These are phyloP conservation scores for Andrena minutula DNA, from an alignment of 2,888 invertebrate species.

Conservation along the genomic window DNA sequence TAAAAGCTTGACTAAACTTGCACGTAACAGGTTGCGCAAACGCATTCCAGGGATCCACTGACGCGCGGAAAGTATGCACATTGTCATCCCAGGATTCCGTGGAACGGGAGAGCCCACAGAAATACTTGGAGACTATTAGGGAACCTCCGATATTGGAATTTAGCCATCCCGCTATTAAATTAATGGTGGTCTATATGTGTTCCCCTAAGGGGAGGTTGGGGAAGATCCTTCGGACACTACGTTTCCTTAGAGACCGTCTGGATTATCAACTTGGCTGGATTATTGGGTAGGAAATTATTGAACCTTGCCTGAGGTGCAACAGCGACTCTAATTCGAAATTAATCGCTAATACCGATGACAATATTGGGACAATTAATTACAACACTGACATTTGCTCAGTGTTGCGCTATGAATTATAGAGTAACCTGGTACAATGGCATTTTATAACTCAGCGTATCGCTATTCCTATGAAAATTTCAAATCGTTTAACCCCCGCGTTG, in stretches of 20 bases:
- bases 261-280: slow-evolving; percentile 34
- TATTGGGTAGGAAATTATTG: slow-evolving; percentile 6
- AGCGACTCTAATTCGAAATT: slow-evolving; percentile 36
- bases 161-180: slow-evolving; percentile 76
- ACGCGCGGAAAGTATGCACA: slow-evolving; percentile 35
- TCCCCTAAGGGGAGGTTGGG: slow-evolving; percentile 16
- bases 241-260: slow-evolving; percentile 18
- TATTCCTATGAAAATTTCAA: not conserved
- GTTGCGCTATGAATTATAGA: too few relatives aligned
- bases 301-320: not conserved
- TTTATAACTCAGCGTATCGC: not conserved
- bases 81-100: slow-evolving; percentile 55
- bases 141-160: slow-evolving; percentile 78
- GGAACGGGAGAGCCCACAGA: slow-evolving; percentile 24
- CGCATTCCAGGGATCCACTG: slow-evolving; percentile 8
- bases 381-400: not conserved
- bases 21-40: slow-evolving; percentile 38
- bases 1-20: not conserved
- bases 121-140: slow-evolving; percentile 76
- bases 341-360: not conserved
- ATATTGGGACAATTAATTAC: slow-evolving; percentile 1
- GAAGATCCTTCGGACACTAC: slow-evolving; percentile 28
- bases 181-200: slow-evolving; percentile 75
- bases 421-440: too few relatives aligned
- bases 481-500: not conserved